These are phyloP conservation scores for Dascillus cervinus DNA, from an alignment of 2,888 invertebrate species.

Conservation along the genomic window DNA sequence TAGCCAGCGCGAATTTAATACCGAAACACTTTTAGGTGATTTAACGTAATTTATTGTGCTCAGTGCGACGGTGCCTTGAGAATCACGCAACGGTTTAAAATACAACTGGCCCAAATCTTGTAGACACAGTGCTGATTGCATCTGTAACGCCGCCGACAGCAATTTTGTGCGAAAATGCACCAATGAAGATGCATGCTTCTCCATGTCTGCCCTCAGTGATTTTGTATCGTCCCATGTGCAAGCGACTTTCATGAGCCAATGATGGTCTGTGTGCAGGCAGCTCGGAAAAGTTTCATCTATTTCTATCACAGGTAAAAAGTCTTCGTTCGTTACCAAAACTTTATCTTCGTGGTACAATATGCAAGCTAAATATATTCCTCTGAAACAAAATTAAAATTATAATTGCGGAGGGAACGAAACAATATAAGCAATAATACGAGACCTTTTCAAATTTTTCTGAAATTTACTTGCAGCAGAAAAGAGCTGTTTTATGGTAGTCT, in stretches of 20 bases:
- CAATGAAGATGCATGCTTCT: conserved; percentile 84
- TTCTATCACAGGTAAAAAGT: conserved; percentile 93
- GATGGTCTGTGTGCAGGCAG: conserved; percentile 86
- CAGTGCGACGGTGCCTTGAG: conserved; percentile 84
- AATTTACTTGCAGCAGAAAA: conserved; percentile 96
- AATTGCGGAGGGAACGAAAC: neutral
- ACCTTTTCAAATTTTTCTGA: conserved; percentile 85
- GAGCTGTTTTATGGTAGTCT: conserved; percentile 78
- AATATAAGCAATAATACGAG: no score
- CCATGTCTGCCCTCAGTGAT: conserved; percentile 86
- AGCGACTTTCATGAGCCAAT: conserved; percentile 96
- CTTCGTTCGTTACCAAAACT: conserved; percentile 93
- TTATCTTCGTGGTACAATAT: conserved; percentile 93
- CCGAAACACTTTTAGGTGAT: conserved; percentile 79
- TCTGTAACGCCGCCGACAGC: conserved; percentile 84
- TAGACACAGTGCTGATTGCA: conserved; percentile 84
- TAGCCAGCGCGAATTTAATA: conserved; percentile 88
- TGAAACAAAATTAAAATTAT: conserved; percentile 39
- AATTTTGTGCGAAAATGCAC: conserved; percentile 88
- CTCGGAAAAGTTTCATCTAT: conserved; percentile 94
- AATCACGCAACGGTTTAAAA: conserved; percentile 82
- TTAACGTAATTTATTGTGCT: conserved; percentile 76
- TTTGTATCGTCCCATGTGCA: conserved; percentile 97
- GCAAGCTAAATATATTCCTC: conserved; percentile 90
- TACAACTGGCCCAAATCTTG: conserved; percentile 93